Evolutionary conservation across 2,113 vertebrate genomes (phyloP).

Genomic region (Cranoglanis bouderius): DNA sequence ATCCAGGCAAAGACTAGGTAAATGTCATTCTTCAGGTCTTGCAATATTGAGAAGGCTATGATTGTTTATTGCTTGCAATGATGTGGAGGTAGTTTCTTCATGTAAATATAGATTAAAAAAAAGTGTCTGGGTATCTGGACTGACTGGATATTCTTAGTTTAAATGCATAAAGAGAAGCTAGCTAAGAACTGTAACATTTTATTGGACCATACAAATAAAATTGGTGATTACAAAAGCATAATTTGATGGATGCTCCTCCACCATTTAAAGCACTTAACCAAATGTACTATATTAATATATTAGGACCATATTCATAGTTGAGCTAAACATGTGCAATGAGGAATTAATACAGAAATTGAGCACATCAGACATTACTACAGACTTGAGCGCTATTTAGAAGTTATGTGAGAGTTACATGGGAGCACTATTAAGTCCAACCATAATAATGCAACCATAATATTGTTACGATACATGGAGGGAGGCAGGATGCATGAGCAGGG

Average conservation of each 20-base stretch:
- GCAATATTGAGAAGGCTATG: background rate
- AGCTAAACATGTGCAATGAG: background rate
- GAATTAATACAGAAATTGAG: background rate
- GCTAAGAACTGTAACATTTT: background rate
- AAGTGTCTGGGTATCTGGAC: background rate
- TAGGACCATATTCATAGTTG: background rate
- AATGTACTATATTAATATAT: background rate
- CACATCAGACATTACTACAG: background rate
- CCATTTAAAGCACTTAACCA: background rate
- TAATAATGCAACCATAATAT: background rate
- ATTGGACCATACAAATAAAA: background rate
- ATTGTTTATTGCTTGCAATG: background rate
- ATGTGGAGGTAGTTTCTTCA: background rate
- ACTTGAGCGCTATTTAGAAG: background rate
- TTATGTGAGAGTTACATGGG: background rate
- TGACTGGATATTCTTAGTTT: background rate
- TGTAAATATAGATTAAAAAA: background rate
- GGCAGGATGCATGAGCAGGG: too few relatives aligned
- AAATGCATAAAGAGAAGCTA: background rate
- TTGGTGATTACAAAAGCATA: background rate
- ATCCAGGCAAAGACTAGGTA: conserved; percentile 14
- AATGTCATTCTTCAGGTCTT: conserved; percentile 7
- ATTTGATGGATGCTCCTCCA: background rate
- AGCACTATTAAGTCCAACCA: background rate
- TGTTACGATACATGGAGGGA: too few relatives aligned